These are phyloP conservation scores for Serilophus lunatus DNA, from an alignment of 2,113 vertebrate genomes.

Conservation along the genomic window DNA sequence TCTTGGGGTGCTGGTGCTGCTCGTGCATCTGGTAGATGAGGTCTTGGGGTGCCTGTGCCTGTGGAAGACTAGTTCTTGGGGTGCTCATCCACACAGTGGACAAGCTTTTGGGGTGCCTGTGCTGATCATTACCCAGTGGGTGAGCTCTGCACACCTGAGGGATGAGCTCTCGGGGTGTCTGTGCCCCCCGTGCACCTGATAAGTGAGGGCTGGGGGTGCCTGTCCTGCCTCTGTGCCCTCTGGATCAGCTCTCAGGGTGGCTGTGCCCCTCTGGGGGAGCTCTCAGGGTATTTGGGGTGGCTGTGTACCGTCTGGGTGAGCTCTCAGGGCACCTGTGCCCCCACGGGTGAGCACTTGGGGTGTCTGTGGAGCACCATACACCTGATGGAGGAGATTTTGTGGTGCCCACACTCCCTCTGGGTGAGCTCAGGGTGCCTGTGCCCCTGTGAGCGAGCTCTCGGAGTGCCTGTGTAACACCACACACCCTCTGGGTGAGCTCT, in stretches of 20 bases:
- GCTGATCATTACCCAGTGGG: too few relatives aligned
- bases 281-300: not conserved
- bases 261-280: rapidly evolving
- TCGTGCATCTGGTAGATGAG: not conserved
- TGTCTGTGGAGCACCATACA: not conserved
- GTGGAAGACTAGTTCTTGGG: not conserved
- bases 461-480: not conserved
- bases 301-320: not conserved
- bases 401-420: not conserved
- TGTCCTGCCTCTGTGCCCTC: not conserved
- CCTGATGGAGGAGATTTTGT: not conserved
- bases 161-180: not conserved
- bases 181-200: not conserved
- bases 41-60: not conserved
- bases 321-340: not conserved
- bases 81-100: not conserved
- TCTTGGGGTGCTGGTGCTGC: not conserved
- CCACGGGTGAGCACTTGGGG: not conserved
- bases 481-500: not conserved
- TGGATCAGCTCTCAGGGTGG: not conserved
- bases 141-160: not conserved
- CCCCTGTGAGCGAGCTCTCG: not conserved
- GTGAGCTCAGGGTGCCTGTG: not conserved
- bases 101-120: rapidly evolving
- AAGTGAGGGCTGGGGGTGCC: not conserved